Percentiles rank a stretch among this genome's conserved stretches.
Evolutionary conservation across 1,140 invertebrate genomes (phyloP).

Genomic region (Drosophila virilis): DNA sequence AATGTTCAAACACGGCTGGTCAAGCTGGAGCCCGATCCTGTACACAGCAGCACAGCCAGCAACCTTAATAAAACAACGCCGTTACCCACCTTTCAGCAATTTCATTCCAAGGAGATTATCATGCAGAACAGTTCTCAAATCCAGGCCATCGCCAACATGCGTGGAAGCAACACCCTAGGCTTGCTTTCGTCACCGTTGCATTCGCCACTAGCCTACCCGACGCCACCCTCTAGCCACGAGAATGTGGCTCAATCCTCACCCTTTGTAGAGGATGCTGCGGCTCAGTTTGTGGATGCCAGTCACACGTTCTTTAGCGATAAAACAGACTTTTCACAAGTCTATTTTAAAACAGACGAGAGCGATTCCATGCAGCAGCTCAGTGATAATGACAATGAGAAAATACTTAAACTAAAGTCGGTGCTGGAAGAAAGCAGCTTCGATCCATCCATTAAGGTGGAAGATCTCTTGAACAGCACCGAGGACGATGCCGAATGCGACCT

Average conservation of each 20-base stretch:
- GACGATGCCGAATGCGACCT: constrained; percentile 76
- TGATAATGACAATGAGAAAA: constrained; percentile 84
- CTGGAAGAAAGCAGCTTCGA: constrained; percentile 80
- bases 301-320: constrained; percentile 81
- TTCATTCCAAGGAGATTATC: constrained; percentile 86
- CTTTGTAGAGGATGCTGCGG: constrained; percentile 80
- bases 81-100: constrained; percentile 92
- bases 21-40: constrained; percentile 58
- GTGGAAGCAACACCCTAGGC: constrained; percentile 71
- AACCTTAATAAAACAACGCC: constrained; percentile 86
- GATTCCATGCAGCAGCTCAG: constrained; percentile 62
- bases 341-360: constrained; percentile 68
- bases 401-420: constrained; percentile 85
- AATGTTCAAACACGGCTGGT: constrained; percentile 60
- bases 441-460: constrained; percentile 75
- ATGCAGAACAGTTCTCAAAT: constrained; percentile 83
- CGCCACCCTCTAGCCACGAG: constrained; percentile 93
- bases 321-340: constrained; percentile 74
- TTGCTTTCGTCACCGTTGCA: constrained; percentile 87
- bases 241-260: constrained; percentile 85
- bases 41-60: constrained; percentile 19
- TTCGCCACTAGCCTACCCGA: constrained; percentile 91
- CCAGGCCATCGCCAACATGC: constrained; percentile 84
- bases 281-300: constrained; percentile 74
- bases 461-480: constrained; percentile 70